Conservation (phyloP, 2,888 invertebrate species). For the Acanthopleura granulata region DNA sequence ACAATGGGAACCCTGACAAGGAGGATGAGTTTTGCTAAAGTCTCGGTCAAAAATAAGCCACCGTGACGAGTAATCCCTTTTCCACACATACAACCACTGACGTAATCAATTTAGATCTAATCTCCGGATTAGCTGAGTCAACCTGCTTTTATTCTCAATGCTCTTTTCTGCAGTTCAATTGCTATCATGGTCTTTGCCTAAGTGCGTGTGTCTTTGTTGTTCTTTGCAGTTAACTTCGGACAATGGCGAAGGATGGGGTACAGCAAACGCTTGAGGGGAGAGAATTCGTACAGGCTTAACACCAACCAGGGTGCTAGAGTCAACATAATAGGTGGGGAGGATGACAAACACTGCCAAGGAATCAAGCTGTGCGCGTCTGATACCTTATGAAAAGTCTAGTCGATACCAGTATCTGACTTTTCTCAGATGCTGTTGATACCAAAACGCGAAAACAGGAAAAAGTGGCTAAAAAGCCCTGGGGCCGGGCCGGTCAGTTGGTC, state of each 20-base stretch:
- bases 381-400: too few relatives aligned
- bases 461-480: neutral
- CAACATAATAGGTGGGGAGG: too few relatives aligned
- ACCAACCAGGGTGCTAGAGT: too few relatives aligned
- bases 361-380: too few relatives aligned
- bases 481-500: neutral
- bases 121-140: neutral
- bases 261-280: constrained; percentile 7
- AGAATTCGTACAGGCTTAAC: constrained; percentile 15
- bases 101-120: neutral
- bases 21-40: too few relatives aligned
- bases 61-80: neutral
- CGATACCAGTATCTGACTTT: too few relatives aligned
- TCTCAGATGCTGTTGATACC: too few relatives aligned
- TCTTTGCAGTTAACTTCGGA: neutral
- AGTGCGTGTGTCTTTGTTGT: constrained; percentile 17
- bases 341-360: too few relatives aligned
- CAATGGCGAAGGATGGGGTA: neutral
- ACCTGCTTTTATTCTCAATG: constrained; percentile 2
- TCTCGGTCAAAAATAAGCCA: too few relatives aligned
- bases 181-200: neutral
- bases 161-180: neutral
- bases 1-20: too few relatives aligned
- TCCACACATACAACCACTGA: constrained; percentile 5
- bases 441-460: neutral